These are phyloP conservation scores for Aspidoscelis tigris DNA, from an alignment of 2,113 vertebrate genomes.

Conservation along the genomic window DNA sequence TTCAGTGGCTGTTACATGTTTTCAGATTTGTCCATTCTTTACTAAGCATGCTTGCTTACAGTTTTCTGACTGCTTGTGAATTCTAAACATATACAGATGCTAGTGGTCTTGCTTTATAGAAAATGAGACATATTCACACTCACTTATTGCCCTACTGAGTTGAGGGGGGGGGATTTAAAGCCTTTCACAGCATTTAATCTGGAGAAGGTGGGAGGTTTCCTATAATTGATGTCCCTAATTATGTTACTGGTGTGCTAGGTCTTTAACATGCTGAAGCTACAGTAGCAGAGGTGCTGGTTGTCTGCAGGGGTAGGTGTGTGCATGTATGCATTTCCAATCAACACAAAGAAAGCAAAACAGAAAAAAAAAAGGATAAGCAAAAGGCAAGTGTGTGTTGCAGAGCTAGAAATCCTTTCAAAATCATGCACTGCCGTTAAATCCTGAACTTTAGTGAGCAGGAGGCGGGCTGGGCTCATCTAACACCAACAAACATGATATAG, in stretches of 20 bases:
- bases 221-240: slow-evolving; percentile 23
- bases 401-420: slow-evolving; percentile 59
- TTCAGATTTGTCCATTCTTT: slow-evolving; percentile 21
- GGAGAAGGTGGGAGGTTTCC: slow-evolving; percentile 44
- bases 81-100: slow-evolving; percentile 21
- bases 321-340: slow-evolving; percentile 26
- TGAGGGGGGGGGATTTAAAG: neutral
- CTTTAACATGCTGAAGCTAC: slow-evolving; percentile 18
- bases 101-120: slow-evolving; percentile 29
- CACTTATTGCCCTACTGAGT: slow-evolving; percentile 22
- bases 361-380: slow-evolving; percentile 63
- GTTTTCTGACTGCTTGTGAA: slow-evolving; percentile 22
- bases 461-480: slow-evolving; percentile 76
- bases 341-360: slow-evolving; percentile 23
- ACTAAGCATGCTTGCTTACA: slow-evolving; percentile 31
- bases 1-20: neutral
- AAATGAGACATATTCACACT: slow-evolving; percentile 14
- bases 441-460: slow-evolving; percentile 69
- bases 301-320: neutral
- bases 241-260: slow-evolving; percentile 8
- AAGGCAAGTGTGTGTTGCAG: slow-evolving; percentile 59
- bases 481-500: slow-evolving; percentile 78
- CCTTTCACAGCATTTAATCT: slow-evolving; percentile 42
- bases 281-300: neutral
- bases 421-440: slow-evolving; percentile 73